phyloP scores from a whole-genome alignment of 2,888 invertebrate species.

The Pogonocherus hispidulus region DNA sequence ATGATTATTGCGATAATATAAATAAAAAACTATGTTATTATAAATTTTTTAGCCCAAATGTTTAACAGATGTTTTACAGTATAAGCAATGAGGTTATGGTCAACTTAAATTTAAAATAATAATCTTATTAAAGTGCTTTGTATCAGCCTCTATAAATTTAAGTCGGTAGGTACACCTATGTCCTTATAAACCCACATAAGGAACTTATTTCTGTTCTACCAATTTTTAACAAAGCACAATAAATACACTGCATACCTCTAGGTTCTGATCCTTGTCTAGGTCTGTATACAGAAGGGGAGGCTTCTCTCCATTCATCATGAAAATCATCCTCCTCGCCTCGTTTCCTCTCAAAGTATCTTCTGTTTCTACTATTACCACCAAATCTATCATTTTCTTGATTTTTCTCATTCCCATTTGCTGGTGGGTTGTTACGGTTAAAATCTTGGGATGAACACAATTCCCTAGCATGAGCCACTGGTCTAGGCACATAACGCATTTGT shows the following conservation, averaged over 20 bases:
- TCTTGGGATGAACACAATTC: constrained; percentile 46
- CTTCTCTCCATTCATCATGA: constrained; percentile 62
- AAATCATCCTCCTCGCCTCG: constrained; percentile 47
- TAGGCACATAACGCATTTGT: constrained; percentile 71
- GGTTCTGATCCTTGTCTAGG: constrained; percentile 77
- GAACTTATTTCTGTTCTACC: too few relatives aligned
- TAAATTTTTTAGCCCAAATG: too few relatives aligned
- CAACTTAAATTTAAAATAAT: too few relatives aligned
- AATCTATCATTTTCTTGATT: constrained; percentile 45
- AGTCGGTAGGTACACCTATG: too few relatives aligned
- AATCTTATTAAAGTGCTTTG: too few relatives aligned
- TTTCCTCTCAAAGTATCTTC: constrained; percentile 58
- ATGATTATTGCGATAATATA: too few relatives aligned
- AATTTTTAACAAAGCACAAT: too few relatives aligned
- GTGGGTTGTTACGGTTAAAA: constrained; percentile 38
- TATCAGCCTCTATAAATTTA: too few relatives aligned
- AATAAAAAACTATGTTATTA: too few relatives aligned
- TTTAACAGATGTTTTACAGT: too few relatives aligned
- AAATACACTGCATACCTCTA: constrained; percentile 64
- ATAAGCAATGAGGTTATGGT: too few relatives aligned
- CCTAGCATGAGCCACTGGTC: constrained; percentile 55
- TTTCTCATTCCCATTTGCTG: constrained; percentile 54
- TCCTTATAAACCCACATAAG: too few relatives aligned
- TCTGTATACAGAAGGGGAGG: constrained; percentile 53
- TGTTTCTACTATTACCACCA: constrained; percentile 49